A percentile compares a stretch with the other conserved stretches of the same genome.
phyloP scores from a whole-genome alignment of 2,888 invertebrate genomes.

The Myopa testacea region DNA sequence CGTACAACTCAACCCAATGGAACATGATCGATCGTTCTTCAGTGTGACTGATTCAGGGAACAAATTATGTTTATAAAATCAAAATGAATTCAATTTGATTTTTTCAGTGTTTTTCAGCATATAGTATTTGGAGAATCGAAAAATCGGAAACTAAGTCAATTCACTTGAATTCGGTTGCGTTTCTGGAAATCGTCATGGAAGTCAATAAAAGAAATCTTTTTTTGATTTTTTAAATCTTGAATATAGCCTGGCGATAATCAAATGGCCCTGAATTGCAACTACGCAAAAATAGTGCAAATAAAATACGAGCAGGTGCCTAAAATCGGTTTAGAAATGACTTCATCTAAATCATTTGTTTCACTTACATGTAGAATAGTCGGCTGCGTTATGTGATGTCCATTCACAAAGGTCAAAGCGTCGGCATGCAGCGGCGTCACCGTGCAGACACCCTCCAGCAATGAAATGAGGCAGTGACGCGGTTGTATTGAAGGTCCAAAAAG shows the following conservation, averaged over 20 bases:
- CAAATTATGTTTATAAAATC: slow-evolving; percentile 3
- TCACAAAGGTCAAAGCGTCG: slow-evolving; percentile 94
- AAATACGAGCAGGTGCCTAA: too few relatives aligned
- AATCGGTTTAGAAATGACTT: not conserved
- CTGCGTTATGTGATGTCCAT: slow-evolving; percentile 91
- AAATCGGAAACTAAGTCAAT: too few relatives aligned
- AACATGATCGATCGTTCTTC: not conserved
- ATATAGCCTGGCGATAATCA: too few relatives aligned
- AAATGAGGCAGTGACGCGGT: slow-evolving; percentile 94
- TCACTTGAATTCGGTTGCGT: too few relatives aligned
- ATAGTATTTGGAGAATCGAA: not conserved
- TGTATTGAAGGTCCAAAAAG: slow-evolving; percentile 92
- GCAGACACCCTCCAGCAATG: slow-evolving; percentile 91
- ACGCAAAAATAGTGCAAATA: too few relatives aligned
- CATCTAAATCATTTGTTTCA: slow-evolving; percentile 35
- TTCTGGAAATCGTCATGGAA: too few relatives aligned
- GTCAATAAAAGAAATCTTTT: too few relatives aligned
- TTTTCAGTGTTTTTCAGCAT: not conserved
- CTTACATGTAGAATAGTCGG: slow-evolving; percentile 88
- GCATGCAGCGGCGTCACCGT: slow-evolving; percentile 92
- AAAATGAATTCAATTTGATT: not conserved
- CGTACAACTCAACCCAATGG: too few relatives aligned
- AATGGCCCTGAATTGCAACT: too few relatives aligned
- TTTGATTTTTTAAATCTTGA: too few relatives aligned
- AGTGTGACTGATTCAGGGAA: not conserved